Conservation (phyloP, 2,113 vertebrate species). For the Garra rufa region DNA sequence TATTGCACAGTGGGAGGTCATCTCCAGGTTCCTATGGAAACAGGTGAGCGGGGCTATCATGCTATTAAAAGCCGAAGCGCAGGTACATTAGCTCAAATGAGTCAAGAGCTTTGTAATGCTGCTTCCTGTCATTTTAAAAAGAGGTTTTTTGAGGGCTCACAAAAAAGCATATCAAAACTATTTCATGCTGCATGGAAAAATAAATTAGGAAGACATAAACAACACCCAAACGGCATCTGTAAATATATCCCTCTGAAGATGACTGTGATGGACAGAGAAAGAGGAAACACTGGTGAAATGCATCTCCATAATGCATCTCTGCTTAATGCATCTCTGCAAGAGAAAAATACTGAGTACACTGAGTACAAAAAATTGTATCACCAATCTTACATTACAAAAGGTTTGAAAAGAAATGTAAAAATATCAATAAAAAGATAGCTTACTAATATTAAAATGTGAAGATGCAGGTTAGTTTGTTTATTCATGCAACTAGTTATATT, state of each 20-base stretch:
- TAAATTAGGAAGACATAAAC: not conserved
- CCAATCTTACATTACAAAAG: no score
- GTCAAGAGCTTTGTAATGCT: constrained; percentile 20
- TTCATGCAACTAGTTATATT: no score
- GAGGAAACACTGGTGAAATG: not conserved
- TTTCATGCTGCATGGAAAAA: not conserved
- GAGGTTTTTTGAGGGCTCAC: not conserved
- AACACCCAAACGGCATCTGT: not conserved
- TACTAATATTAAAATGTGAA: no score
- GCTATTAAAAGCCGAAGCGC: constrained; percentile 13
- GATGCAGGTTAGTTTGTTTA: no score
- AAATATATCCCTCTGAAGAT: not conserved
- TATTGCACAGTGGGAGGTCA: constrained; percentile 2
- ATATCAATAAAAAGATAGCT: no score
- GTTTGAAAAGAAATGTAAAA: no score
- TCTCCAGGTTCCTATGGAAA: constrained; percentile 31
- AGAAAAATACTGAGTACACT: no score
- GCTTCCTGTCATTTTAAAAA: not conserved
- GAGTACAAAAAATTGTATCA: no score
- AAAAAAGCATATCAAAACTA: not conserved
- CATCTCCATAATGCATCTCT: not conserved
- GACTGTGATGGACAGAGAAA: not conserved
- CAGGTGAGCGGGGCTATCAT: not conserved
- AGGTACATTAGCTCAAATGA: constrained; percentile 38
- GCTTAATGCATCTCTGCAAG: no score